Percentiles rank a stretch among this genome's conserved stretches.
phyloP scores from a whole-genome alignment of 2,888 invertebrate genomes.

The Leptopilina myrica region DNA sequence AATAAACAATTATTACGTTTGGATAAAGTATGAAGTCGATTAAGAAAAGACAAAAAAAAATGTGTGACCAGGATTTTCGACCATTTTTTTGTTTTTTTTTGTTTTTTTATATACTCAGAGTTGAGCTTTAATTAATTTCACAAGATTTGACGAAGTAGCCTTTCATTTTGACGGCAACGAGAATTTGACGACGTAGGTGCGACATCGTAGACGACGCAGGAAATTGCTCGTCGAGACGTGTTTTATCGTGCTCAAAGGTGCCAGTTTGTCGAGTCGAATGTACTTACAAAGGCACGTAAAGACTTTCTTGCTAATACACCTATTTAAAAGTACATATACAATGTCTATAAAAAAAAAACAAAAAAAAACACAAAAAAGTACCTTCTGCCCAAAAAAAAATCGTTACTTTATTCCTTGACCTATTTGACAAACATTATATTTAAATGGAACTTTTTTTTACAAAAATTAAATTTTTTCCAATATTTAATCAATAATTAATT shows the following conservation, averaged over 20 bases:
- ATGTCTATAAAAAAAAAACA: not conserved
- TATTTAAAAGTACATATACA: not conserved
- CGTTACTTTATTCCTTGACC: no score
- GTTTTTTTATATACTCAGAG: not conserved
- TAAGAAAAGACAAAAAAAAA: not conserved
- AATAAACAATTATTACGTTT: not conserved
- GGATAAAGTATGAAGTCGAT: not conserved
- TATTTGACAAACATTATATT: no score
- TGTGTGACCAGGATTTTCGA: not conserved
- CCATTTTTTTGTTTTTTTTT: not conserved
- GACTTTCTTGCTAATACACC: slow-evolving; percentile 27
- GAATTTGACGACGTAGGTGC: slow-evolving; percentile 21
- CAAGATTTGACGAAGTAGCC: slow-evolving; percentile 21
- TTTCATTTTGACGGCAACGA: slow-evolving; percentile 16
- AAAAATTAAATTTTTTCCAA: no score
- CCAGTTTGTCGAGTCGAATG: slow-evolving; percentile 39
- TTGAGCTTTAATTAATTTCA: slow-evolving; percentile 28
- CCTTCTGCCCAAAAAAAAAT: no score
- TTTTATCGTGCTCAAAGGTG: slow-evolving; percentile 35
- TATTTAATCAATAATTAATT: no score
- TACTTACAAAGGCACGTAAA: slow-evolving; percentile 19
- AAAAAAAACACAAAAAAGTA: not conserved
- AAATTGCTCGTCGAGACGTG: slow-evolving; percentile 36
- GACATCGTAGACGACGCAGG: slow-evolving; percentile 30
- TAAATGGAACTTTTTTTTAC: no score